Evolutionary conservation across 2,888 invertebrate genomes (phyloP), one percentile per base, ranked within the genome.

Genomic region (Erebia aethiops): DNA sequence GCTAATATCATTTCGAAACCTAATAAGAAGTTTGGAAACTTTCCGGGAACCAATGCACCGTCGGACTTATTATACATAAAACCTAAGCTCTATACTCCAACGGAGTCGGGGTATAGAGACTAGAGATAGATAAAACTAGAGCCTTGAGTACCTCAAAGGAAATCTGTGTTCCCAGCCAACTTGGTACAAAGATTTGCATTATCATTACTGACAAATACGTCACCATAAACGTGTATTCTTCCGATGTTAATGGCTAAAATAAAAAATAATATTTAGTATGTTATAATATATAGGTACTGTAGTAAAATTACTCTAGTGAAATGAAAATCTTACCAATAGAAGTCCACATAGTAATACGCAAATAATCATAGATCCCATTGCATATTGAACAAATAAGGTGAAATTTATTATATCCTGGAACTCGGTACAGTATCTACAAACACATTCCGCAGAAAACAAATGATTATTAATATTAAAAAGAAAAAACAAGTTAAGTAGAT

Each of bases 121-220:
- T n/a, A 56, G 13, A 9, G 3, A 26, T 26, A 21, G 21, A 2
- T 21, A 26, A 57, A 26, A n/a, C 49, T 63, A 1, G 18, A 43
- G 18, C 13, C 41, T 18, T 54, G 18, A 11, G 8, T 78, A 88
- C 89, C 81, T 87, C 84, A 63, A 81, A 73, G 35, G 75, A 78
- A 0, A 90, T 79, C 52, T 81, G 79, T n/a, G 86, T 85, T 13
- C 89, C 89, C 57, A 89, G 77, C 79, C 80, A 86, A 16, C 80
- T 81, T 0, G 88, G 87, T 5, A 85, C 74, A 72, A 88, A 87
- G 63, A 89, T 85, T 78, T 87, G 83, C 21, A 79, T 10, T 8
- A 82, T 81, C 84, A 87, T 85, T 0, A 77, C 78, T 16, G 78
- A 71, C 10, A 86, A 74, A 74, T 86, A 90, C 21, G 80, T 75